A percentile compares a stretch with the other conserved stretches of the same genome.
Conservation (phyloP, 2,888 invertebrate genomes). For the Plebejus argus region DNA sequence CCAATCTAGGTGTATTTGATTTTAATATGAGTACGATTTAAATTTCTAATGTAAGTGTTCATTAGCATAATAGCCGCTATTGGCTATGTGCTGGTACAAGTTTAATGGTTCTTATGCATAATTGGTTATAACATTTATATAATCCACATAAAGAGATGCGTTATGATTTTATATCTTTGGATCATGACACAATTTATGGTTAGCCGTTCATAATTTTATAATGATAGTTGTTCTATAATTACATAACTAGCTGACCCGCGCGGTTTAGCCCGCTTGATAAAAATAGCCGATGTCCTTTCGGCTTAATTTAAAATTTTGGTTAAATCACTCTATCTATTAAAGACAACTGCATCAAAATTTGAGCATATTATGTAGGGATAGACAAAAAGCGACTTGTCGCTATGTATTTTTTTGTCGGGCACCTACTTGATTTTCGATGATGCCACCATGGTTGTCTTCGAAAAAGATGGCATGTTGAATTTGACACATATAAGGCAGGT, state of each 20-base stretch:
- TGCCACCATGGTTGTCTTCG: too few species aligned
- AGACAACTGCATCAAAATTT: too few species aligned
- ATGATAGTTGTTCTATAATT: neutral
- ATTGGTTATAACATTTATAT: conserved; percentile 8
- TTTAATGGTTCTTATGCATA: neutral
- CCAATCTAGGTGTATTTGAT: conserved; percentile 6
- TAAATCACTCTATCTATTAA: too few species aligned
- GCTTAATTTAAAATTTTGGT: too few species aligned
- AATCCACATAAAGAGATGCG: neutral
- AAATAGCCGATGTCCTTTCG: neutral
- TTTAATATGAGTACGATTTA: conserved; percentile 13
- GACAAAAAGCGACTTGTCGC: too few species aligned
- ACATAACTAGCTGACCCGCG: too few species aligned
- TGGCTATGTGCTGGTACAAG: neutral
- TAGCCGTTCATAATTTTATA: neutral
- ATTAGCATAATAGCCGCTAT: conserved; percentile 14
- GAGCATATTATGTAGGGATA: too few species aligned
- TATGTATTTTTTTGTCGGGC: too few species aligned
- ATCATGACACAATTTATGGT: neutral
- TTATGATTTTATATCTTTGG: neutral
- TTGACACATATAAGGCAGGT: too few species aligned
- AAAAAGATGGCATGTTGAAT: too few species aligned
- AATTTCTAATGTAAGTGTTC: conserved; percentile 5
- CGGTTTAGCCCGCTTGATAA: neutral
- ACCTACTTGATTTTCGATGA: too few species aligned